A percentile compares a stretch with the other conserved stretches of the same genome.
Conservation (phyloP, 2,113 vertebrate genomes). For the Nicator chloris region DNA sequence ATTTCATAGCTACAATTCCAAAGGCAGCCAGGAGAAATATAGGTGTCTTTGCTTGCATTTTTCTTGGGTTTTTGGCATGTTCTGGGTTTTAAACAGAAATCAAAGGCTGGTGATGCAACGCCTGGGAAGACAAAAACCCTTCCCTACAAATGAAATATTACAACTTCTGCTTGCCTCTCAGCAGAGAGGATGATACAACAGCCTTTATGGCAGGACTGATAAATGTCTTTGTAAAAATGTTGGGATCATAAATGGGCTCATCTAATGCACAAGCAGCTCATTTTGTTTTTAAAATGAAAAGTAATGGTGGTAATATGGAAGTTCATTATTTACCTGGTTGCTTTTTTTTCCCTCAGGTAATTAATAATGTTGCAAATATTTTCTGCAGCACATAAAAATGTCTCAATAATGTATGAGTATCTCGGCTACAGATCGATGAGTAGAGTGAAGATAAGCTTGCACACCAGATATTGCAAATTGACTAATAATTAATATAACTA, state of each 20-base stretch:
- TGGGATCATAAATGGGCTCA: not conserved
- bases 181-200: not conserved
- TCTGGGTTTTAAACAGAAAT: not conserved
- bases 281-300: conserved; percentile 22
- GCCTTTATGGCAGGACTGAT: not conserved
- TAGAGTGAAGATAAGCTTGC: not conserved
- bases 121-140: not conserved
- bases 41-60: not conserved
- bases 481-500: conserved; percentile 1
- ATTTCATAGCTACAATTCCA: not conserved
- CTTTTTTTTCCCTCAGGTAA: not conserved
- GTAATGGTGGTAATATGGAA: not conserved
- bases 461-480: not conserved
- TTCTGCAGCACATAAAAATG: not conserved
- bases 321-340: not conserved
- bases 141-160: not conserved
- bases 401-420: not conserved
- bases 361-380: not conserved
- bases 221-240: not conserved
- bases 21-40: not conserved
- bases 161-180: not conserved
- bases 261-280: not conserved
- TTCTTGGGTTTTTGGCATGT: not conserved
- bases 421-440: not conserved
- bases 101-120: not conserved